Conservation (phyloP, 2,888 invertebrate species). For the Ashinkailepas kermadecensis region DNA sequence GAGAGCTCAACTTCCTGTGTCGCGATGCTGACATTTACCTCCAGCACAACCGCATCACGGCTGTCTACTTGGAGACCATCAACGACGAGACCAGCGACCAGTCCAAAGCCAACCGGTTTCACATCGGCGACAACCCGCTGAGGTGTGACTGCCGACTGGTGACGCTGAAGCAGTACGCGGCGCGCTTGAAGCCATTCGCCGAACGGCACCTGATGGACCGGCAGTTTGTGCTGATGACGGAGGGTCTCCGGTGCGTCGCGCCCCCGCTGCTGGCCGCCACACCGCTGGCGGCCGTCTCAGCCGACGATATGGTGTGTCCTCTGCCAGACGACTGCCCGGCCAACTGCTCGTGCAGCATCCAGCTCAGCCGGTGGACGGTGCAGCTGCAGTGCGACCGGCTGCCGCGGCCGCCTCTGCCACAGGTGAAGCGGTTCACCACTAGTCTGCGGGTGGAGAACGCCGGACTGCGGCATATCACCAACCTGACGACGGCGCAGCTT, state of each 20-base stretch:
- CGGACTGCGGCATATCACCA: neutral
- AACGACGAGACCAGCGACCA: neutral
- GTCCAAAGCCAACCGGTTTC: neutral
- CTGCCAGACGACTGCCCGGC: neutral
- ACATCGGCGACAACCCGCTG: neutral
- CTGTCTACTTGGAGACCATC: neutral
- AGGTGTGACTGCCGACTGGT: neutral
- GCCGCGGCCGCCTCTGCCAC: neutral
- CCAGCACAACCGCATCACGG: neutral
- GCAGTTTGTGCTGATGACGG: neutral
- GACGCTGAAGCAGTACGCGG: neutral
- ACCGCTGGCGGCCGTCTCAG: neutral
- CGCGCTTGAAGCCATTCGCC: neutral
- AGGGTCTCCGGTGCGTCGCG: neutral
- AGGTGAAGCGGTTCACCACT: neutral
- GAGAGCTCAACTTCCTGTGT: neutral
- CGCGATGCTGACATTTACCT: neutral
- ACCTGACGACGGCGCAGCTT: slow-evolving; percentile 44
- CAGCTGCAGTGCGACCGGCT: neutral
- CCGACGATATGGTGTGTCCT: neutral
- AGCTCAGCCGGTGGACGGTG: neutral
- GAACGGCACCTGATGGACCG: neutral
- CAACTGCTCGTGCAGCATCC: neutral
- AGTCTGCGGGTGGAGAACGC: neutral
- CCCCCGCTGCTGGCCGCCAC: neutral